A percentile compares a stretch with the other conserved stretches of the same genome.
phyloP scores from a whole-genome alignment of 30 jellyfish, hydroid and myxozoan genomes.

The Phacellophora camtschatica region DNA sequence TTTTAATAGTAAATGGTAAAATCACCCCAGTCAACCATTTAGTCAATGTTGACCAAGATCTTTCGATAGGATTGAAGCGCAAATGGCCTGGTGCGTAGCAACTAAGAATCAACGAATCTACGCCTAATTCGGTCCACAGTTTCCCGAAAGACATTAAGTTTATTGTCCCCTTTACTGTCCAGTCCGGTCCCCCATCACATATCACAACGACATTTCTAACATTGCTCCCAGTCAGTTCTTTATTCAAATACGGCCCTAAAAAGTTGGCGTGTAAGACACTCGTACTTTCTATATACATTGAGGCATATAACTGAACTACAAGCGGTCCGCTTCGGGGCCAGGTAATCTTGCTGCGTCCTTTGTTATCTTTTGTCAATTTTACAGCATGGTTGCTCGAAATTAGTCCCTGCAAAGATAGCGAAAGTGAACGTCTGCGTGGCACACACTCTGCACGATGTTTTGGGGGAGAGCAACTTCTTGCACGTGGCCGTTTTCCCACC shows the following conservation, averaged over 20 bases:
- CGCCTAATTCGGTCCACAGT: neutral
- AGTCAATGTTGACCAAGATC: neutral
- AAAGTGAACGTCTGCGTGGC: no score
- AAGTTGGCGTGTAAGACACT: neutral
- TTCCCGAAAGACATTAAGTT: neutral
- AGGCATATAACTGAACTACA: neutral
- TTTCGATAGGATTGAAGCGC: conserved; percentile 9
- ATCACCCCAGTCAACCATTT: neutral
- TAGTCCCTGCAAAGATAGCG: no score
- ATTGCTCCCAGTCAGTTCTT: neutral
- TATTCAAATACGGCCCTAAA: neutral
- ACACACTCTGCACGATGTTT: no score
- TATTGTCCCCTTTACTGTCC: neutral
- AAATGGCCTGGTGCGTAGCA: conserved; percentile 15
- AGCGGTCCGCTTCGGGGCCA: conserved; percentile 18
- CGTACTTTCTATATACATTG: conserved; percentile 1
- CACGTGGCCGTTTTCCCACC: no score
- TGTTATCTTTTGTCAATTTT: conserved; percentile 3
- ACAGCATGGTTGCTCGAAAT: no score
- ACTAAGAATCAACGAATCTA: neutral
- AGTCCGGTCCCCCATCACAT: neutral
- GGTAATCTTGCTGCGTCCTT: neutral
- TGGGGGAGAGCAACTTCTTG: no score
- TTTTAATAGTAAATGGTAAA: neutral
- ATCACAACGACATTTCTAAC: neutral